Evolutionary conservation across 23 tunicate genomes (phyloP), one percentile per base, ranked within the genome.

Genomic region (Halocynthia roretzi): DNA sequence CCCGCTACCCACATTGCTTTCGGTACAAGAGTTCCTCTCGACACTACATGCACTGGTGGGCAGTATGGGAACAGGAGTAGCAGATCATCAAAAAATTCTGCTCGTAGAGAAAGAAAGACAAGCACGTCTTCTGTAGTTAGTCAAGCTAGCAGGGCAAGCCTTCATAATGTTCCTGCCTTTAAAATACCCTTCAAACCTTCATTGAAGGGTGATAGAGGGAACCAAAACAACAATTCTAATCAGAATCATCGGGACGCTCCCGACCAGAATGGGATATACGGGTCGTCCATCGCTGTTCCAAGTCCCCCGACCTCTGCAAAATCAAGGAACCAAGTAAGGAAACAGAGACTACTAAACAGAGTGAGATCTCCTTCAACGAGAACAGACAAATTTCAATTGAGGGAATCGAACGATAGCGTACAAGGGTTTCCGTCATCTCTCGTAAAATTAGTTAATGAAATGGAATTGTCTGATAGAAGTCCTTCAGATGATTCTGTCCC

Each of bases 11-110:
- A 71, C 60, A 87, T 87, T 53, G 93, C 93, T 6, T 87, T 87
- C 64, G 93, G 93, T 11, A 87, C 93, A 22, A 87, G 81, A 76
- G 93, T 87, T 65, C 70, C 48, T 65, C 19, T 65, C 2, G 70
- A 65, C 19, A 20, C 70, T 20, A 31, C 44, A 31, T 0, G 44
- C 44, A 65, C 70, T 15, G 70, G 70, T 10, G 31, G 70, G 22
- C 31, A 9, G 19, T 65, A 40, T 10, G 70, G 70, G 31, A 65
- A 65, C 31, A 65, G 31, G 70, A 65, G 48, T 11, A 65, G 70
- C 19, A 65, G 70, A 15, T 65, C 70, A 8, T 10, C 70, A 15
- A 65, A 65, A 65, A 65, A 65, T 15, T 65, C 70, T 11, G 70
- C 70, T 2, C 15, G 70, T 20, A 65, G 22, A 48, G 70, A 65